These are phyloP conservation scores for Dendrolimus houi DNA, from an alignment of 2,888 invertebrate species.

Conservation along the genomic window DNA sequence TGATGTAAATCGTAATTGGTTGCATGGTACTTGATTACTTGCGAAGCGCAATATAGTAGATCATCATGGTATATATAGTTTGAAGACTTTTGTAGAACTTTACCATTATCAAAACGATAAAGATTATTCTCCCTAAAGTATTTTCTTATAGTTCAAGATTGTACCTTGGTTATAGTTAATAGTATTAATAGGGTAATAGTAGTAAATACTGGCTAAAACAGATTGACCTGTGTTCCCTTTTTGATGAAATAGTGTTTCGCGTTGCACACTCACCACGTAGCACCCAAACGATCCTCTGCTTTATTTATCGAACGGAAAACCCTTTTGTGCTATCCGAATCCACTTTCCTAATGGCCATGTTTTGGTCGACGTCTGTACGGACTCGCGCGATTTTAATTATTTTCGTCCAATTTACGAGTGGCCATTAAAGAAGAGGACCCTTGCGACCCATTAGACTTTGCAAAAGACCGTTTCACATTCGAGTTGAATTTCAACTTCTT, in stretches of 20 bases:
- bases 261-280: not conserved
- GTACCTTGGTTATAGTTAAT: too few relatives aligned
- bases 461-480: not conserved
- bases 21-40: too few relatives aligned
- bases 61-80: too few relatives aligned
- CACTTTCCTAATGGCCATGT: slow-evolving; percentile 62
- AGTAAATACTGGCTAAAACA: too few relatives aligned
- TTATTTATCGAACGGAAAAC: slow-evolving; percentile 66
- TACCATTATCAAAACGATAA: too few relatives aligned
- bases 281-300: slow-evolving; percentile 29
- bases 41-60: too few relatives aligned
- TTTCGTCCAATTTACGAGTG: slow-evolving; percentile 75
- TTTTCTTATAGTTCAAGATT: too few relatives aligned
- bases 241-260: not conserved
- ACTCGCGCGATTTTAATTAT: slow-evolving; percentile 70
- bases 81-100: too few relatives aligned
- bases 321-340: slow-evolving; percentile 56
- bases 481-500: not conserved
- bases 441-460: slow-evolving; percentile 57
- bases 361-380: slow-evolving; percentile 57
- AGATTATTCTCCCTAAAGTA: too few relatives aligned
- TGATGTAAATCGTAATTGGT: too few relatives aligned
- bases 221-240: not conserved
- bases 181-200: too few relatives aligned
- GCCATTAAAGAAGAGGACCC: slow-evolving; percentile 70